Conservation (phyloP, 1,140 invertebrate species). For the Periplaneta americana region DNA sequence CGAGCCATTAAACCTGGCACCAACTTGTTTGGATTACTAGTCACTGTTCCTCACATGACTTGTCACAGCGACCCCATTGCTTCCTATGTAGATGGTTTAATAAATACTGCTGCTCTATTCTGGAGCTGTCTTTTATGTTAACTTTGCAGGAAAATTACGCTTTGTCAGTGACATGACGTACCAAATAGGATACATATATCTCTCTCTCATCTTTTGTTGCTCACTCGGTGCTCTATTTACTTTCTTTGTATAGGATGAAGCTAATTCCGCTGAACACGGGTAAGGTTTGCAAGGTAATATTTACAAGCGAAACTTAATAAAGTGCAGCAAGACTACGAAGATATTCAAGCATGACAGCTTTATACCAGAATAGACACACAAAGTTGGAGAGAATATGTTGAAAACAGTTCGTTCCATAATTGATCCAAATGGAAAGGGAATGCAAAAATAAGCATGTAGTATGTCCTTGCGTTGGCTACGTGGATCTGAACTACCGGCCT, state of each 20-base stretch:
- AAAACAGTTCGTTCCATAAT: no score
- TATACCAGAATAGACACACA: no score
- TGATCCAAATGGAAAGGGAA: no score
- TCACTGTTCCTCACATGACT: background rate
- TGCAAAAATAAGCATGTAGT: no score
- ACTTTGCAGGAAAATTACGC: background rate
- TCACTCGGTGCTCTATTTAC: no score
- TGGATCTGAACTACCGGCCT: no score
- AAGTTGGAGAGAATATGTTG: no score
- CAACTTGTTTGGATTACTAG: no score
- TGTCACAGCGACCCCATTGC: background rate
- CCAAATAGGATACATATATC: background rate
- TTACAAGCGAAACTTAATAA: background rate
- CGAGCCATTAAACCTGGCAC: no score
- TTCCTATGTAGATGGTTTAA: background rate
- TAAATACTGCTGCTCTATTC: background rate
- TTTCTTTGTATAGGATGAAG: background rate
- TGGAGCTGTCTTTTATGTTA: background rate
- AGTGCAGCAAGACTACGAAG: no score
- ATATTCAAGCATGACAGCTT: no score
- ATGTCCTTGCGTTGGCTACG: no score
- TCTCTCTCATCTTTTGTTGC: background rate
- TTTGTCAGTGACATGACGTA: background rate
- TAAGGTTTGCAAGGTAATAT: background rate
- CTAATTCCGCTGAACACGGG: background rate